phyloP scores from a whole-genome alignment of 2,797 vertebrate genomes.

The Bufotes viridis region DNA sequence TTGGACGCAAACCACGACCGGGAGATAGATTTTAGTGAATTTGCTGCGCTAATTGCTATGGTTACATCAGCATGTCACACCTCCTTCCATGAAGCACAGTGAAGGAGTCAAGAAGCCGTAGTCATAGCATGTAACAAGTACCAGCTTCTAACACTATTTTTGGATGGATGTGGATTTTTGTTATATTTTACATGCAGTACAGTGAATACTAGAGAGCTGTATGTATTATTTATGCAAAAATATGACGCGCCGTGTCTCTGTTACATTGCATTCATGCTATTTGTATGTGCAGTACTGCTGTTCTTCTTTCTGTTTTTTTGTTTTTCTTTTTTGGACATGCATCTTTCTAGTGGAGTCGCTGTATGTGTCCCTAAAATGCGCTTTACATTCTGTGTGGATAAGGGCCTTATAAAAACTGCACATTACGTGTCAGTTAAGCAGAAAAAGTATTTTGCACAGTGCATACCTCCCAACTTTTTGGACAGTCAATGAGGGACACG shows the following conservation, averaged over 20 bases:
- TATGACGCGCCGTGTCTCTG: neutral
- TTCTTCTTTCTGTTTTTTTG: neutral
- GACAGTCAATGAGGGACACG: neutral
- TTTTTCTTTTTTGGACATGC: neutral
- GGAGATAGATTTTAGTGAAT: constrained; percentile 80
- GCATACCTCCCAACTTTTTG: neutral
- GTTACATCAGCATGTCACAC: constrained; percentile 76
- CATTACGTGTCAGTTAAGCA: neutral
- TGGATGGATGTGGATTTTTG: too few species aligned
- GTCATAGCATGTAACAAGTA: constrained; percentile 16
- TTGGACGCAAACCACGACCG: constrained; percentile 78
- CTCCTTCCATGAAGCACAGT: constrained; percentile 41
- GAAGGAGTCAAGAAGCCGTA: neutral
- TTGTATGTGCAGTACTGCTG: neutral
- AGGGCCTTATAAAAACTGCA: neutral
- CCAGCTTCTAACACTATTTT: too few species aligned
- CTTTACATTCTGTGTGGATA: neutral
- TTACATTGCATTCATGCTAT: neutral
- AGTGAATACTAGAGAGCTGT: neutral
- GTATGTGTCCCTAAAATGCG: neutral
- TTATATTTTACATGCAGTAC: too few species aligned
- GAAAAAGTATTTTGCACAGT: neutral
- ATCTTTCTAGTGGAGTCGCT: neutral
- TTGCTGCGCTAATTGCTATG: constrained; percentile 77
- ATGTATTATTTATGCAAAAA: neutral